A percentile compares a stretch with the other conserved stretches of the same genome.
These are phyloP conservation scores for Betta splendens DNA, from an alignment of 2,797 vertebrate species.

Conservation along the genomic window DNA sequence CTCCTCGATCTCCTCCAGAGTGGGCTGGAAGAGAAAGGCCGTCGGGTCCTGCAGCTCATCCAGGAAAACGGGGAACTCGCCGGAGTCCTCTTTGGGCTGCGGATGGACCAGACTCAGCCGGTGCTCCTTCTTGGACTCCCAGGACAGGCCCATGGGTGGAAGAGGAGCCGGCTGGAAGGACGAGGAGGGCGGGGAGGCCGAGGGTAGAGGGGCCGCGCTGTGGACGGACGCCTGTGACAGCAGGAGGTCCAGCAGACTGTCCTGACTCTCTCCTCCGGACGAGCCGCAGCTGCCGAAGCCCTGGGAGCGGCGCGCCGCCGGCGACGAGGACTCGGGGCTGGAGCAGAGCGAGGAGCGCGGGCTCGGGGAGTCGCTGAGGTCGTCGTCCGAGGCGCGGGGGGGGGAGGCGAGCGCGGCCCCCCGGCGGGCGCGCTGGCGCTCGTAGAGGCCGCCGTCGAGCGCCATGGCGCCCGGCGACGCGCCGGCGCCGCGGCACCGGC, in stretches of 20 bases:
- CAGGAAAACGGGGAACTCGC: constrained; percentile 86
- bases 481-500: constrained; percentile 66
- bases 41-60: constrained; percentile 86
- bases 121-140: constrained; percentile 83
- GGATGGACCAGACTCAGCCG: constrained; percentile 66
- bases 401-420: constrained; percentile 60
- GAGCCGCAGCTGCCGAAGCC: constrained; percentile 80
- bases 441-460: constrained; percentile 84
- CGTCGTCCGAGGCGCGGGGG: constrained; percentile 87
- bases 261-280: constrained; percentile 86
- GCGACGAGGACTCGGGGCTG: constrained; percentile 87
- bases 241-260: constrained; percentile 92
- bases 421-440: constrained; percentile 68
- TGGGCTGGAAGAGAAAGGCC: constrained; percentile 91
- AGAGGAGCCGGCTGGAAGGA: constrained; percentile 56
- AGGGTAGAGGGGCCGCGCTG: constrained; percentile 46
- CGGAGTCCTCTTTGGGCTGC: constrained; percentile 86
- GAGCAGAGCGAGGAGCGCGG: constrained; percentile 89
- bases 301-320: constrained; percentile 37
- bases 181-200: constrained; percentile 68
- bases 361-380: constrained; percentile 92
- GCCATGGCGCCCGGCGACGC: constrained; percentile 84
- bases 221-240: constrained; percentile 88
- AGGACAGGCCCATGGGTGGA: constrained; percentile 75
- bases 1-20: constrained; percentile 97